A percentile compares a stretch with the other conserved stretches of the same genome.
These are phyloP conservation scores for Saturnia pavonia DNA, from an alignment of 2,888 invertebrate genomes.

Conservation along the genomic window DNA sequence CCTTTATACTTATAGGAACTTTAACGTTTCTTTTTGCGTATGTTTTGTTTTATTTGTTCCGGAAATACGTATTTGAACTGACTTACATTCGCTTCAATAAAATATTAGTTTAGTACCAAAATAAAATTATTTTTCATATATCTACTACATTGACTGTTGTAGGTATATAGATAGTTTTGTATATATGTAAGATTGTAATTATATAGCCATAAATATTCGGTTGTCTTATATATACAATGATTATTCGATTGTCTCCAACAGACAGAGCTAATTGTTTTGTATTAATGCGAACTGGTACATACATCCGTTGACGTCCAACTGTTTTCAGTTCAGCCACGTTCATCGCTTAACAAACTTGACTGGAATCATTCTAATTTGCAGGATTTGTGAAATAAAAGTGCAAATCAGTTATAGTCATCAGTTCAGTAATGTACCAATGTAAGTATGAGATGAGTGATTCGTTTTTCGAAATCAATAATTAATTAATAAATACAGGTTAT, in stretches of 20 bases:
- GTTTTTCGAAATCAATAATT: constrained; percentile 2
- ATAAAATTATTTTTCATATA: not conserved
- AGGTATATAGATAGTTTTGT: not conserved
- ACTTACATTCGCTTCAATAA: not conserved
- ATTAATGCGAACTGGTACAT: constrained; percentile 59
- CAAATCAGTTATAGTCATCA: constrained; percentile 31
- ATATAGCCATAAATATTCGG: constrained; percentile 49
- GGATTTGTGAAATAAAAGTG: constrained; percentile 49
- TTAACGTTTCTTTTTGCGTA: not conserved
- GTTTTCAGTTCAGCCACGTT: constrained; percentile 69
- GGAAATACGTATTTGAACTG: not conserved
- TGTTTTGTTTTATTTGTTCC: constrained; percentile 4
- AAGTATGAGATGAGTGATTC: constrained; percentile 12
- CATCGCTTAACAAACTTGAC: constrained; percentile 60
- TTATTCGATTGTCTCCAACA: constrained; percentile 59
- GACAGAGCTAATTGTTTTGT: constrained; percentile 64
- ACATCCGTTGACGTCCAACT: constrained; percentile 71
- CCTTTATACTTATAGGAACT: not conserved
- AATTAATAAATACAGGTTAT: not conserved
- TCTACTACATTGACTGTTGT: not conserved
- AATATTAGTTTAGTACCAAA: not conserved
- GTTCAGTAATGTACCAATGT: constrained; percentile 27
- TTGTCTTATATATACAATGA: constrained; percentile 56
- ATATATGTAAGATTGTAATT: constrained; percentile 9
- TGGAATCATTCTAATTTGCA: constrained; percentile 56